These are phyloP conservation scores for Recurvirostra avosetta DNA, from an alignment of 2,113 vertebrate genomes.

Conservation along the genomic window DNA sequence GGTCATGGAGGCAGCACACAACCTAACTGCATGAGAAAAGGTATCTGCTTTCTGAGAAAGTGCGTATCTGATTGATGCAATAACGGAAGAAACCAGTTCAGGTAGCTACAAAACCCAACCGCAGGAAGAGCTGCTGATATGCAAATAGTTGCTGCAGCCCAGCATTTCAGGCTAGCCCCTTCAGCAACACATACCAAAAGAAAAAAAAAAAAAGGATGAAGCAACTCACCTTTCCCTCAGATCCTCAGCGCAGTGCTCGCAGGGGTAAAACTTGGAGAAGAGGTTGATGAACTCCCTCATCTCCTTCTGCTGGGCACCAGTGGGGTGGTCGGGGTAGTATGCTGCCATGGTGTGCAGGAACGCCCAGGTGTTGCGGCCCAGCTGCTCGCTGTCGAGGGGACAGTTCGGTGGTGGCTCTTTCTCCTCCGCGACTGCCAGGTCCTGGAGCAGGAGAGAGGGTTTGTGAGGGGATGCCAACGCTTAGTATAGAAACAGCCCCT, in stretches of 20 bases:
- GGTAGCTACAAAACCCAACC: not conserved
- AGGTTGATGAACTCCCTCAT: constrained; percentile 92
- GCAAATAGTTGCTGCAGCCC: not conserved
- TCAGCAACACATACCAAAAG: not conserved
- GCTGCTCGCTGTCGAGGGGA: constrained; percentile 88
- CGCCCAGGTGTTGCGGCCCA: constrained; percentile 92
- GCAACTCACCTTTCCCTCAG: constrained; percentile 80
- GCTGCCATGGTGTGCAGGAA: constrained; percentile 95
- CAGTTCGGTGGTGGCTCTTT: constrained; percentile 77
- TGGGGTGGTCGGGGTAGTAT: constrained; percentile 88
- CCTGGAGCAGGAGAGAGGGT: constrained; percentile 5
- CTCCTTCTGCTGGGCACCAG: constrained; percentile 80
- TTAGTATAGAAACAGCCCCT: no score
- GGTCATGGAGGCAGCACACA: not conserved
- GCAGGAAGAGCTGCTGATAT: not conserved
- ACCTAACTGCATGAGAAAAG: fast-evolving
- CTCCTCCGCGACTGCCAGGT: not conserved
- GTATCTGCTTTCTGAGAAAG: not conserved
- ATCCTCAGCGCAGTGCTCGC: constrained; percentile 93
- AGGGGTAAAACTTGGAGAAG: constrained; percentile 96
- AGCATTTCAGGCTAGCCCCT: not conserved
- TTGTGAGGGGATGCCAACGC: not conserved
- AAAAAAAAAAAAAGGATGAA: not conserved
- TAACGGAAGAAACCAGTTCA: not conserved
- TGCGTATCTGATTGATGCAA: not conserved